These are phyloP conservation scores for Bellardia pandia DNA, from an alignment of 2,888 invertebrate genomes.

Conservation along the genomic window DNA sequence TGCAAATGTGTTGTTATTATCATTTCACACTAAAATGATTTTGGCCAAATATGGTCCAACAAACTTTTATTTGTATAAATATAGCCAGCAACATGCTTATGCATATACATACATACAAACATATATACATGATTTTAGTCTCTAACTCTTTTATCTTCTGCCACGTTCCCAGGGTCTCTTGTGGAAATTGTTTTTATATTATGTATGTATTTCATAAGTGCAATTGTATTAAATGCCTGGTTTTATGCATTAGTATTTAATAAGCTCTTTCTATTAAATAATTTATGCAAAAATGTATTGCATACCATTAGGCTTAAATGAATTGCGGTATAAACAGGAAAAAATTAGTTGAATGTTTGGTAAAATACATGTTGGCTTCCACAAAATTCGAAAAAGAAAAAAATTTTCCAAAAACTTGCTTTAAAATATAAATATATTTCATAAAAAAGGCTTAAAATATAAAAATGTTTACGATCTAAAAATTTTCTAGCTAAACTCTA, in stretches of 20 bases:
- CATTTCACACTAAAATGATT: slow-evolving; percentile 44
- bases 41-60: slow-evolving; percentile 7
- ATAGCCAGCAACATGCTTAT: neutral
- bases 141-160: neutral
- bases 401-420: no score
- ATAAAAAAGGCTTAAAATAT: no score
- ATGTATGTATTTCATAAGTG: slow-evolving; percentile 24
- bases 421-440: no score
- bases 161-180: neutral
- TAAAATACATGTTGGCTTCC: neutral
- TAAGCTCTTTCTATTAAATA: slow-evolving; percentile 57
- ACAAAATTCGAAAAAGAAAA: no score
- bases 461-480: no score
- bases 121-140: neutral
- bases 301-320: slow-evolving; percentile 58
- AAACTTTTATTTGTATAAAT: neutral
- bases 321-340: slow-evolving; percentile 35
- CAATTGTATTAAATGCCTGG: slow-evolving; percentile 62
- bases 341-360: neutral
- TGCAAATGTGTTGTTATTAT: slow-evolving; percentile 26
- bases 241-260: slow-evolving; percentile 60
- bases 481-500: no score
- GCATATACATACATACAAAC: neutral
- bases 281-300: slow-evolving; percentile 54
- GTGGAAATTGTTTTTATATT: slow-evolving; percentile 16